Percentiles rank a stretch among this genome's conserved stretches.
phyloP scores from a whole-genome alignment of 2,888 invertebrate species.

The Melanotus villosus region DNA sequence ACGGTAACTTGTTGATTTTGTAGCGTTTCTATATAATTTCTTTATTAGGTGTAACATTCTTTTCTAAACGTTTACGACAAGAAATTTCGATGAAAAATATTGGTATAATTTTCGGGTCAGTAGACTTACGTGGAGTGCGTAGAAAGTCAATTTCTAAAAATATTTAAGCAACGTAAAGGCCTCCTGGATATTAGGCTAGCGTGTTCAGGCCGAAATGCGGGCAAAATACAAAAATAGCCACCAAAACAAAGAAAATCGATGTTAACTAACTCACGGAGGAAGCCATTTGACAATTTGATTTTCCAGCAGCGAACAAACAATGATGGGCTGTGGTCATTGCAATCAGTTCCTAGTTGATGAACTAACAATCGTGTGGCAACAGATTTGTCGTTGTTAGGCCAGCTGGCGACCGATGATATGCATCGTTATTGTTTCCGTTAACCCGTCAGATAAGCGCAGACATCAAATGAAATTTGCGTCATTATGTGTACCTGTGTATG shows the following conservation, averaged over 20 bases:
- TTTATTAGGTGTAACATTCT: too few species aligned
- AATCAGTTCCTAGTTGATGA: constrained; percentile 32
- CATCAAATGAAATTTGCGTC: constrained; percentile 5
- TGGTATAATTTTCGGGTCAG: neutral
- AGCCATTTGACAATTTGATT: constrained; percentile 33
- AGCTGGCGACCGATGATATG: constrained; percentile 33
- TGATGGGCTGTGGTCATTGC: constrained; percentile 26
- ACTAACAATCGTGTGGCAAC: constrained; percentile 25
- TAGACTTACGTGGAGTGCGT: neutral
- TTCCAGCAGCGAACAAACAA: constrained; percentile 25
- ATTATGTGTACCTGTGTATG: neutral
- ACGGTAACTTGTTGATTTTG: too few species aligned
- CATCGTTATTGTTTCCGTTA: constrained; percentile 22
- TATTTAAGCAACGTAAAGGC: neutral
- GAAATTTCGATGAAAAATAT: neutral
- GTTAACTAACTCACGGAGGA: constrained; percentile 24
- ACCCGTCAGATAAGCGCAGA: neutral
- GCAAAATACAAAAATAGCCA: constrained; percentile 8
- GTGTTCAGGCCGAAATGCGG: neutral
- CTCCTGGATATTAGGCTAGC: constrained; percentile 4
- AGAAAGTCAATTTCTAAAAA: neutral
- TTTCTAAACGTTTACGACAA: too few species aligned
- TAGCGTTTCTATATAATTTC: too few species aligned
- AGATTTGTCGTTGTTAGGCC: constrained; percentile 33
- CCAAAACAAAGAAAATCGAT: constrained; percentile 24